Base-by-base conservation (phyloP, 1,140 invertebrate species). In the Acromyrmex echinatior region DNA sequence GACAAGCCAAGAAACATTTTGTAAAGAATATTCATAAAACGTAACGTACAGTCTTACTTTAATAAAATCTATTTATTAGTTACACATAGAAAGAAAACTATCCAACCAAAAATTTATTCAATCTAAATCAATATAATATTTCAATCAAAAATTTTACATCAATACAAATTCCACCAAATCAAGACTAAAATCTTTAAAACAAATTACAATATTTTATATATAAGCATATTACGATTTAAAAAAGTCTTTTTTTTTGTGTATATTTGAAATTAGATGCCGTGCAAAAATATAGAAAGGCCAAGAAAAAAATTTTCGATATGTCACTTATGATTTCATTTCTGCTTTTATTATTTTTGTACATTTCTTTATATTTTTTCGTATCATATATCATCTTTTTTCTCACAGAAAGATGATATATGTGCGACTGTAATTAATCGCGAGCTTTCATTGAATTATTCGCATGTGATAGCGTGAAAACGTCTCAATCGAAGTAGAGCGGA, bases 391-490 rank as follows among this genome's bases (percentile, higher is more conserved):
- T 45, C 18, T 0, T 49, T 66, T 18, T 31, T 31, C 31, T 31
- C 31, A 6, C 3, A 31, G 56, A 51, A 81, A 21, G 1, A 76
- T 62, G 45, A 63, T 51, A 45, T 74, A 16, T 14, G 39, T 28
- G n/a, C 18, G 39, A 49, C 28, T 74, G 25, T 35, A 76, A 84
- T 74, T 62, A 63, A 18, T 62, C 39, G 14, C 56, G 25, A 74
- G 39, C 62, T 63, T 84, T 76, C 45, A 74, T 12, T 28, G 18
- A 84, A 62, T 63, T 84, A 60, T 28, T 63, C 56, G 39, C 18
- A 31, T 62, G 16, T 35, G 39, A 73, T 49, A 39, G 25, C 70
- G 45, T 70, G 58, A 39, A 62, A 74, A 74, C 14, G 45, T 51
- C 53, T 62, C 68, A 45, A 84, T 63, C 51, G 51, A 10, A 62